phyloP scores from a whole-genome alignment of 2,797 vertebrate genomes.

The Threskiornis aethiopicus region DNA sequence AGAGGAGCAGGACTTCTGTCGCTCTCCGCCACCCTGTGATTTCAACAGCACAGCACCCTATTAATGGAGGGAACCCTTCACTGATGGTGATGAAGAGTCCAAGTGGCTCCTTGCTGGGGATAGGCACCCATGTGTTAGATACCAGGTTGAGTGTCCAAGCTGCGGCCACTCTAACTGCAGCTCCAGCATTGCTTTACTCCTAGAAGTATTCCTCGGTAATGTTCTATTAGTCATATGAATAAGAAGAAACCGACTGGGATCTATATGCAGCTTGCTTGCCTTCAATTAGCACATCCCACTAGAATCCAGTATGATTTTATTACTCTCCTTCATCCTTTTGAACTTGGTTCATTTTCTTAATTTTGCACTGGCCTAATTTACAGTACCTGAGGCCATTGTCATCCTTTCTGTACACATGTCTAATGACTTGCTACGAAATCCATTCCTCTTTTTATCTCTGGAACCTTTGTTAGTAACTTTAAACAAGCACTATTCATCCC shows the following conservation, averaged over 20 bases:
- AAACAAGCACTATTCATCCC: not conserved
- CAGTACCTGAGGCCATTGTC: not conserved
- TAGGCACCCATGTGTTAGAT: fast-evolving
- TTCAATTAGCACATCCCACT: not conserved
- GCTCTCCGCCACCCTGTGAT: not conserved
- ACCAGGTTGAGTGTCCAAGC: not conserved
- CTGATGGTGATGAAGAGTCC: not conserved
- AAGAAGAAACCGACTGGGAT: not conserved
- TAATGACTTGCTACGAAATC: not conserved
- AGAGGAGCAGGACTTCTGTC: not conserved
- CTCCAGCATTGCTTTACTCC: not conserved
- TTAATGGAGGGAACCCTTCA: not conserved
- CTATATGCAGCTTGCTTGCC: not conserved
- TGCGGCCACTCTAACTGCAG: not conserved
- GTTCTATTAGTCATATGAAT: not conserved
- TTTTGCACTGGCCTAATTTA: not conserved
- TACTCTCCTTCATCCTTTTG: not conserved
- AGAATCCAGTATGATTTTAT: not conserved
- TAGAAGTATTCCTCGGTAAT: not conserved
- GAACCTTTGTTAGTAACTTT: not conserved
- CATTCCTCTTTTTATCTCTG: not conserved
- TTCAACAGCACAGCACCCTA: not conserved
- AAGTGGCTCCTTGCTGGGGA: not conserved
- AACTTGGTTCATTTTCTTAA: not conserved
- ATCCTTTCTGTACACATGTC: not conserved